A percentile compares a stretch with the other conserved stretches of the same genome.
These are phyloP conservation scores for Actinia equina DNA, from an alignment of 64 coral and sea anemone species.

Conservation along the genomic window DNA sequence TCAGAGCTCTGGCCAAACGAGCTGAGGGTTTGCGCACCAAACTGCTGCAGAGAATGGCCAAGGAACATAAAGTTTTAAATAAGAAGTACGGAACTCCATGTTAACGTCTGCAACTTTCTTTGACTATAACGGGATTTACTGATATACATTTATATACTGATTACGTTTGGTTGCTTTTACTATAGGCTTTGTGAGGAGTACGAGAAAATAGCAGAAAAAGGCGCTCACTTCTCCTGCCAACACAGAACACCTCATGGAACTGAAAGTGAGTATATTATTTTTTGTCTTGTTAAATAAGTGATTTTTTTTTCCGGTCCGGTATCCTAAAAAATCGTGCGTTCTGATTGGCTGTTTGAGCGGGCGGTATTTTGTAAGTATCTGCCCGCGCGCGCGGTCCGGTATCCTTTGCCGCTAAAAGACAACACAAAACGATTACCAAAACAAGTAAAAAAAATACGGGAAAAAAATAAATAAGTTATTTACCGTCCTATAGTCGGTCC, in stretches of 20 bases:
- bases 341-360: no score
- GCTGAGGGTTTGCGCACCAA: conserved; percentile 85
- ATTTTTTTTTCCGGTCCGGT: no score
- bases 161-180: not conserved
- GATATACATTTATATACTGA: no score
- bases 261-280: conserved; percentile 49
- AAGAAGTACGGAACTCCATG: conserved; percentile 58
- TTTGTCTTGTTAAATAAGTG: no score
- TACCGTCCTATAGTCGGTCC: no score
- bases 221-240: conserved; percentile 96
- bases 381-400: no score
- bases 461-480: no score
- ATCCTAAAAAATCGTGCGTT: no score
- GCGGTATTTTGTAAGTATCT: no score
- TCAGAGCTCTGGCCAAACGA: conserved; percentile 90
- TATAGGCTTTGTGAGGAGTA: conserved; percentile 92
- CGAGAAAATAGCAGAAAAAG: conserved; percentile 98
- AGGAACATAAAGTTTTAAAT: conserved; percentile 91
- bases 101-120: not conserved
- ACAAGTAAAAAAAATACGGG: no score
- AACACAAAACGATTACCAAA: no score
- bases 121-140: not conserved
- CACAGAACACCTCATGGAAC: conserved; percentile 97
- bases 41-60: conserved; percentile 96
- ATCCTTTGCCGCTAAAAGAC: no score